Percentiles rank a stretch among this genome's conserved stretches.
These are phyloP conservation scores for Chromis chromis DNA, from an alignment of 2,797 vertebrate genomes.

Conservation along the genomic window DNA sequence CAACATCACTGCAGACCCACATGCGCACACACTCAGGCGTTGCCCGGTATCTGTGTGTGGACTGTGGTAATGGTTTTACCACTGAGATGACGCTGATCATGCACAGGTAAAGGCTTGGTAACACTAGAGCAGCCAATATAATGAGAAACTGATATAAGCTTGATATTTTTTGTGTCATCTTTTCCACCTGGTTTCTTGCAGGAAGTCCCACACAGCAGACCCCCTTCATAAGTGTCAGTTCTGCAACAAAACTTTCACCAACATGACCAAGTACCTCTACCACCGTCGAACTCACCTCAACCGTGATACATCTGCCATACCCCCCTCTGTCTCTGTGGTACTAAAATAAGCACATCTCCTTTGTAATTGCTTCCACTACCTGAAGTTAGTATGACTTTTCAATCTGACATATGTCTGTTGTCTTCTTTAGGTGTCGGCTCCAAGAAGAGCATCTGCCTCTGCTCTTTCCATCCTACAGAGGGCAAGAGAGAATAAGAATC, in stretches of 20 bases:
- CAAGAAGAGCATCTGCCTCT: slow-evolving; percentile 69
- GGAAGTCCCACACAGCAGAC: slow-evolving; percentile 90
- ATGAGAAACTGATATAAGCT: background rate
- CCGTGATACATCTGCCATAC: slow-evolving; percentile 49
- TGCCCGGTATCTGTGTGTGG: slow-evolving; percentile 91
- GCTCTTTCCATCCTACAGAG: slow-evolving; percentile 83
- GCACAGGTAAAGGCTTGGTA: slow-evolving; percentile 82
- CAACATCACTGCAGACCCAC: slow-evolving; percentile 90
- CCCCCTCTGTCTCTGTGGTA: slow-evolving; percentile 71
- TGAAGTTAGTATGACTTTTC: background rate
- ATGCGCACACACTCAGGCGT: slow-evolving; percentile 91
- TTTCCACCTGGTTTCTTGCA: slow-evolving; percentile 47
- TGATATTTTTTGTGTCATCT: background rate
- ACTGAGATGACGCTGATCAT: slow-evolving; percentile 93
- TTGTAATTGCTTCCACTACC: background rate
- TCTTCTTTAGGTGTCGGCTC: slow-evolving; percentile 67
- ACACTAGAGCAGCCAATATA: background rate
- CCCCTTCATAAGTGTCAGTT: slow-evolving; percentile 91
- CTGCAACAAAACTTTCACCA: slow-evolving; percentile 93
- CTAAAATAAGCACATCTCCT: background rate
- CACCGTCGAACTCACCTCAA: slow-evolving; percentile 88
- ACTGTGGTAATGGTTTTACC: slow-evolving; percentile 92
- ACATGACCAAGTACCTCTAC: slow-evolving; percentile 96
- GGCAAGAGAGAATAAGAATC: slow-evolving; percentile 76
- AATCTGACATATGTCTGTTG: background rate